Conservation (phyloP, 92 coral and sea anemone species). For the Diadumene lineata region DNA sequence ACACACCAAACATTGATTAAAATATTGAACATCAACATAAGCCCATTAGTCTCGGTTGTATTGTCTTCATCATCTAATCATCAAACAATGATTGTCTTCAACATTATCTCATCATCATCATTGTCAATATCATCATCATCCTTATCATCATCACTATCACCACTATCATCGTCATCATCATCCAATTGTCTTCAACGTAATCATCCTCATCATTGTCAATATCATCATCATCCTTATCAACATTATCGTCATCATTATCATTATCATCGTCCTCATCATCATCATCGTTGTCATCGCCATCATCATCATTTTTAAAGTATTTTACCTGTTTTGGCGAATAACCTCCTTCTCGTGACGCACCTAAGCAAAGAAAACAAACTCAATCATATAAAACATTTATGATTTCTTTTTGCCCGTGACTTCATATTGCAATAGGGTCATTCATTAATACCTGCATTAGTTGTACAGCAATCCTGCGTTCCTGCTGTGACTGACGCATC, state of each 20-base stretch:
- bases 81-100: neutral
- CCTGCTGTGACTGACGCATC: slow-evolving; percentile 98
- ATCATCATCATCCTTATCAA: neutral
- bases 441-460: slow-evolving; percentile 81
- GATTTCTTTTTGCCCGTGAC: neutral
- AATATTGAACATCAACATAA: too few species aligned
- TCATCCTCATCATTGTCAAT: neutral
- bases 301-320: too few species aligned
- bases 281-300: neutral
- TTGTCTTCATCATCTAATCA: too few species aligned
- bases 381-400: too few species aligned
- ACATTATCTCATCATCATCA: neutral
- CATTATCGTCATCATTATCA: neutral
- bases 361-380: slow-evolving; percentile 33
- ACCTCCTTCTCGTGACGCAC: slow-evolving; percentile 93
- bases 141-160: neutral
- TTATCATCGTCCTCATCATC: neutral
- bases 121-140: neutral
- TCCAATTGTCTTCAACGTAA: neutral
- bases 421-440: neutral
- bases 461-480: slow-evolving; percentile 94
- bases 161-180: neutral
- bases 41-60: too few species aligned
- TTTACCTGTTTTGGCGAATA: slow-evolving; percentile 91
- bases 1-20: too few species aligned